Evolutionary conservation across 2,888 invertebrate species (phyloP), one percentile per base, ranked within the genome.

Genomic region (Salticus scenicus): DNA sequence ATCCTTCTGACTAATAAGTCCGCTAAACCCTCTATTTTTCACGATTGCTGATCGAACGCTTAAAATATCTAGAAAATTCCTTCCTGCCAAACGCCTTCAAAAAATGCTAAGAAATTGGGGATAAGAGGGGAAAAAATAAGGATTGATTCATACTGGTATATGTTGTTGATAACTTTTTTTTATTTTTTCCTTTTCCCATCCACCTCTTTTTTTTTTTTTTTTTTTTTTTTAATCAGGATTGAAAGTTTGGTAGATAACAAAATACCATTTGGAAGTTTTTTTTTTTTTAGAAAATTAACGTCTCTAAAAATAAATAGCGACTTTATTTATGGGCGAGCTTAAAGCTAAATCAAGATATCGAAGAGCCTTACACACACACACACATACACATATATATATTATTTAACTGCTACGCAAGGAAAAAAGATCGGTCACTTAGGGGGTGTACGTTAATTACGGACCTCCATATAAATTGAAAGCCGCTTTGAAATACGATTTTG

Each of bases 1-100:
- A 70, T 84, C 84, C 78, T 64, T 67, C 84, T 78, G 84, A 84
- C 84, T 84, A 84, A 84, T 84, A 84, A 84, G 84, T 84, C 69
- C 69, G 73, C 84, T 84, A 84, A 84, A 84, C 78, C 78, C 78
- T 33, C 78, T 74, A 84, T 84, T 78, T 84, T 84, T 84, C 84
- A 80, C 71, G 66, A 81, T 81, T 63, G 77, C 47, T 37, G 83
- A 83, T 83, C 83, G 83, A 83, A 83, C 83, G 76, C 76, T 83
- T 83, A 83, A 83, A 83, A 83, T 83, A 83, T 83, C 83, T 66
- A 30, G 66, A 69, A 57, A 27, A 73, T 73, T 73, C 66, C 41
- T 30, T 30, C 17, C 57, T 57, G 57, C 57, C 57, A 57, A 57
- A 20, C 57, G 20, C 57, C 57, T 12, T n/a, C 66, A 67, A 67